phyloP scores from a whole-genome alignment of 2,113 vertebrate species.

The Prunella himalayana region DNA sequence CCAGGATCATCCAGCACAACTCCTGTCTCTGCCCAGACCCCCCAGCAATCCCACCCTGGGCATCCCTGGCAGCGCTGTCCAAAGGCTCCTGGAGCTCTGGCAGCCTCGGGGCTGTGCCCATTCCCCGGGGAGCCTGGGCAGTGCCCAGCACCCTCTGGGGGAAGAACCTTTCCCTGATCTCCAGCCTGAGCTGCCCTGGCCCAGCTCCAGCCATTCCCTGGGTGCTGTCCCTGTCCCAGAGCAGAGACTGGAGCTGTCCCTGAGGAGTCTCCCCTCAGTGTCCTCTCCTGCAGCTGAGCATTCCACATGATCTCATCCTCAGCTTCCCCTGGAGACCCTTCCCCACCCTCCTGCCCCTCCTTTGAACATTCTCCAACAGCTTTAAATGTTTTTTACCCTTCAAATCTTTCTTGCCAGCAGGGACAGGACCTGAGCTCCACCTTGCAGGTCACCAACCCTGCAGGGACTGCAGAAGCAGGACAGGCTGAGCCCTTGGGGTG shows the following conservation, averaged over 20 bases:
- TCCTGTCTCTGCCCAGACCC: not conserved
- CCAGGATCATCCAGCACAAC: rapidly evolving
- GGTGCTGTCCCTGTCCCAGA: not conserved
- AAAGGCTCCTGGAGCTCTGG: not conserved
- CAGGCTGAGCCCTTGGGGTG: not conserved
- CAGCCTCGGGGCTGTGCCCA: not conserved
- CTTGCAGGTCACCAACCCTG: not conserved
- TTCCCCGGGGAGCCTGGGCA: not conserved
- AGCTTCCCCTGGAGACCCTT: not conserved
- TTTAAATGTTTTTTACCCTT: not conserved
- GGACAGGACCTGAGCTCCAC: not conserved
- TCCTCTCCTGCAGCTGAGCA: not conserved
- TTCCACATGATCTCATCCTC: not conserved
- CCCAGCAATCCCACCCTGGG: not conserved
- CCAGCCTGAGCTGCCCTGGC: not conserved
- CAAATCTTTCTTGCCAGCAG: not conserved
- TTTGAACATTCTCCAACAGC: not conserved
- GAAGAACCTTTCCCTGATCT: not conserved
- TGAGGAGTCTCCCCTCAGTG: rapidly evolving
- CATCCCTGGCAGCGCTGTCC: not conserved
- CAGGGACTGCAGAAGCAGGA: not conserved
- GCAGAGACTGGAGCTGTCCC: rapidly evolving
- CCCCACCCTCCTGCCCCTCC: not conserved
- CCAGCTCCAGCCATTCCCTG: not conserved
- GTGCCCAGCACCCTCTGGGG: not conserved